phyloP scores from a whole-genome alignment of 2,888 invertebrate genomes.

The Cosmopolites sordidus region DNA sequence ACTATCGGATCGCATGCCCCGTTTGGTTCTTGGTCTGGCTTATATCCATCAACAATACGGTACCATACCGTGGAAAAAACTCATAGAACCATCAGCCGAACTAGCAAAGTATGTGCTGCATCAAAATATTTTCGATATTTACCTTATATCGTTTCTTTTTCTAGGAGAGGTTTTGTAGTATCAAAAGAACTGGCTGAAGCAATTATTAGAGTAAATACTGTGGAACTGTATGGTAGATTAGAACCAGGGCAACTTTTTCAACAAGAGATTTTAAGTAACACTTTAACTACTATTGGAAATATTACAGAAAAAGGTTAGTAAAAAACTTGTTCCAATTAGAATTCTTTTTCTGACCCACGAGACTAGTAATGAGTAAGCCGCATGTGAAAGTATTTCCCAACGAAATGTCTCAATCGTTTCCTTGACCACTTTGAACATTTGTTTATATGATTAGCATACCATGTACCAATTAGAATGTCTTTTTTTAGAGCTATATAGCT shows the following conservation, averaged over 20 bases:
- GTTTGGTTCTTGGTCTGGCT: conserved; percentile 57
- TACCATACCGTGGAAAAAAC: conserved; percentile 55
- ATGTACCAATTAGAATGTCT: not conserved
- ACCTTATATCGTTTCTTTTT: conserved; percentile 15
- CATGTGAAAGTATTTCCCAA: too few species aligned
- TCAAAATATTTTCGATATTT: not conserved
- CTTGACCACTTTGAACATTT: not conserved
- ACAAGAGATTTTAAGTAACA: conserved; percentile 53
- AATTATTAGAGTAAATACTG: conserved; percentile 43
- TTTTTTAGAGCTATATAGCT: conserved; percentile 45
- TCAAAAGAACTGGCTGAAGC: conserved; percentile 51
- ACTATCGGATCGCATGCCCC: conserved; percentile 50
- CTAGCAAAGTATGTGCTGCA: conserved; percentile 50
- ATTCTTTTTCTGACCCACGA: not conserved
- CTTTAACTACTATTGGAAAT: conserved; percentile 53
- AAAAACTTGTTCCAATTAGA: not conserved
- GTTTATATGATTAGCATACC: not conserved
- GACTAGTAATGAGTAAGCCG: not conserved
- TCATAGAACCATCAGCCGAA: conserved; percentile 56
- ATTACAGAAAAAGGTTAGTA: conserved; percentile 45
- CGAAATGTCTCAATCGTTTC: too few species aligned
- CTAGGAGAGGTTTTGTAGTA: conserved; percentile 52
- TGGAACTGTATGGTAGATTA: conserved; percentile 47
- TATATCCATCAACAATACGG: conserved; percentile 56
- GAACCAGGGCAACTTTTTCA: conserved; percentile 49